phyloP scores from a whole-genome alignment of 2,797 vertebrate species.

The Eupleurogrammus muticus region DNA sequence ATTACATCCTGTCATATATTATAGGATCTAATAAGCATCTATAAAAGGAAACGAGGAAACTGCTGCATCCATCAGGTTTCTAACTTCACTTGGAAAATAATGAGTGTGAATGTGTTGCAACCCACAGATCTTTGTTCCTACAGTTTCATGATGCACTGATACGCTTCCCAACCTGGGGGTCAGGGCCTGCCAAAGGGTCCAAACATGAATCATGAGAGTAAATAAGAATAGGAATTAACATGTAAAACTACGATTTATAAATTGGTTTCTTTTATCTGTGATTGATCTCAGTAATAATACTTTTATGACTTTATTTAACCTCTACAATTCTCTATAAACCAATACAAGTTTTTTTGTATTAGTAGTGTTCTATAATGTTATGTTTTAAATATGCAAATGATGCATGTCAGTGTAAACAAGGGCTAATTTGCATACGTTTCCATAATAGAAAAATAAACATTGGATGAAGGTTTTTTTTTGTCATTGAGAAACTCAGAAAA shows the following conservation, averaged over 20 bases:
- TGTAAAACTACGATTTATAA: no score
- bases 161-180: not conserved
- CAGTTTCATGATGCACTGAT: not conserved
- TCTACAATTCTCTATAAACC: not conserved
- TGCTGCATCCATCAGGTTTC: not conserved
- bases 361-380: no score
- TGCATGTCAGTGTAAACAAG: no score
- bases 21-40: not conserved
- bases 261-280: no score
- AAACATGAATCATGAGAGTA: not conserved
- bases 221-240: not conserved
- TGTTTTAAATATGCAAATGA: no score
- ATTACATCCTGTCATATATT: not conserved
- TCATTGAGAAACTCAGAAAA: no score
- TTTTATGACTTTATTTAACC: not conserved
- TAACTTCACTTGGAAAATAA: not conserved
- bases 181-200: not conserved
- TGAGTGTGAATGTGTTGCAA: not conserved
- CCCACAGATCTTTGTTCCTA: not conserved
- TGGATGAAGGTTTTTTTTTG: no score
- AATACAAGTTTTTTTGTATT: not conserved
- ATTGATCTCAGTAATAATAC: not conserved
- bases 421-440: no score
- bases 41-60: not conserved
- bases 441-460: no score